Evolutionary conservation across 2,888 invertebrate species (phyloP), one percentile per base, ranked within the genome.

Genomic region (Dione juno): DNA sequence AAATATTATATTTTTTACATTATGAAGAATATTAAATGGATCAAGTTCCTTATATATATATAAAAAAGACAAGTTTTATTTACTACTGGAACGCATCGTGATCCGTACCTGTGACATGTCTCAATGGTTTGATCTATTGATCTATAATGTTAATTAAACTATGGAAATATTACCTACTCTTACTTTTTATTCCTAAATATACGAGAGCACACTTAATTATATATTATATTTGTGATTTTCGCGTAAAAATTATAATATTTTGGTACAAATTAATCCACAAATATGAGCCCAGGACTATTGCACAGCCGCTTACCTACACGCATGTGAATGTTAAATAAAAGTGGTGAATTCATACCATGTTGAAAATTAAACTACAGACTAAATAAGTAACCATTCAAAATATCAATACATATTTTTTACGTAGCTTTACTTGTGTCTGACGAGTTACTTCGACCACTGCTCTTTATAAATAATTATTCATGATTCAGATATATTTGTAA

Each of bases 1-100:
- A 57, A 57, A 57, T 57, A 40, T 57, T 57, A 57, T 40, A 57
- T 10, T 11, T 40, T 57, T 7, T 40, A 57, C 57, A 37, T 37
- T 37, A 40, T 57, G 16, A 57, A 57, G 57, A 57, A 40, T 16
- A 57, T 16, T 9, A 11, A 57, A 57, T 57, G 57, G 37, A 57
- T 57, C n/a, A 57, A 57, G 57, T 57, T 57, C 57, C 57, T 57
- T 57, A 57, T 57, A 11, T 16, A 37, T n/a, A n/a, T n/a, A n/a
- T n/a, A n/a, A n/a, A n/a, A 53, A 53, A 54, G n/a, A 35, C 0
- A 54, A 28, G 28, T 53, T 35, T 6, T 11, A 57, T 53, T 53
- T 13, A 40, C 16, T 54, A 54, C 8, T 14, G 16, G 11, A 35
- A 37, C n/a, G 16, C 37, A 54, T 9, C 14, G 54, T 35, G 54